A percentile compares a stretch with the other conserved stretches of the same genome.
These are phyloP conservation scores for Prunella fulvescens DNA, from an alignment of 2,113 vertebrate genomes.

Conservation along the genomic window DNA sequence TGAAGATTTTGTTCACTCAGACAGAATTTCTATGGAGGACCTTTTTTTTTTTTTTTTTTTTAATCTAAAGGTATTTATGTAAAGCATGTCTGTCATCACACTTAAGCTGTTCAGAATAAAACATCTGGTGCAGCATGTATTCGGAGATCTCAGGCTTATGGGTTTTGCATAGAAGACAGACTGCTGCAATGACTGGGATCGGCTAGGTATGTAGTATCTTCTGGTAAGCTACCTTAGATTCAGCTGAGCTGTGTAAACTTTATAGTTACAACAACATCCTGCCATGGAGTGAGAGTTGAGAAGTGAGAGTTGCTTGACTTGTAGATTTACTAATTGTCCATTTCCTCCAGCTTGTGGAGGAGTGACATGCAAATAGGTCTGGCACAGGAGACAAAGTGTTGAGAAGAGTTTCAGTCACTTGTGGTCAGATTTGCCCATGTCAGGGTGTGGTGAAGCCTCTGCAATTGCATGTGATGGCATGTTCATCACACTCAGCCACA, in stretches of 20 bases:
- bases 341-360: neutral
- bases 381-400: neutral
- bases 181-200: neutral
- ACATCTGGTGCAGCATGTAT: neutral
- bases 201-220: neutral
- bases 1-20: neutral
- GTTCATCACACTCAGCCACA: rapidly evolving
- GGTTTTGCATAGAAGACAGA: neutral
- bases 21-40: neutral
- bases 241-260: neutral
- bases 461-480: rapidly evolving
- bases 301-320: neutral
- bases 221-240: neutral
- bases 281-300: neutral
- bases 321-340: neutral
- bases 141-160: neutral
- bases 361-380: neutral
- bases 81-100: neutral
- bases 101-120: neutral
- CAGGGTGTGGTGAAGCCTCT: neutral
- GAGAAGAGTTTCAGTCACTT: neutral
- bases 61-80: neutral
- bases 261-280: neutral
- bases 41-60: too few relatives aligned
- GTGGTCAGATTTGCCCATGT: neutral